A percentile compares a stretch with the other conserved stretches of the same genome.
Evolutionary conservation across 2,113 vertebrate genomes (phyloP).

Genomic region (Brienomyrus longianalis): DNA sequence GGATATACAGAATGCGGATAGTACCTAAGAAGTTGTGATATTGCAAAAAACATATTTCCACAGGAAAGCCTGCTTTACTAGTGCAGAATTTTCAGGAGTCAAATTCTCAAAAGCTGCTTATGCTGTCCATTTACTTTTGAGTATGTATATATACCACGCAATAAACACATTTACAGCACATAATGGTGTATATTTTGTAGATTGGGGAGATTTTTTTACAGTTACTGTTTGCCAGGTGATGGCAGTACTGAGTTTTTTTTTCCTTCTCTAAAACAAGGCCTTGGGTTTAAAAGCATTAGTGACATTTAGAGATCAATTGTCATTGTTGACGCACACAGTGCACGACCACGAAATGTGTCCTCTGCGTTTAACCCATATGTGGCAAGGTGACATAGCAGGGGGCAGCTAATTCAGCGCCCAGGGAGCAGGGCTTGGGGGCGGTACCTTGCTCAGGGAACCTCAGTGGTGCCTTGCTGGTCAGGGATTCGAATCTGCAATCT

Average conservation of each 20-base stretch:
- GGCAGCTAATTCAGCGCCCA: no score
- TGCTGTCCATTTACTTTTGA: background rate
- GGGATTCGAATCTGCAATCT: no score
- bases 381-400: no score
- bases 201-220: background rate
- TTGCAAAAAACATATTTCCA: background rate
- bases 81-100: background rate
- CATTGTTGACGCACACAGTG: no score
- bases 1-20: background rate
- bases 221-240: background rate
- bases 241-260: slow-evolving; percentile 10
- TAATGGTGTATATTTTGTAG: background rate
- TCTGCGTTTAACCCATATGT: no score
- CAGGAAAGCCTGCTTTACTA: background rate
- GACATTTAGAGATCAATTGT: no score
- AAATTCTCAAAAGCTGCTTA: background rate
- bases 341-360: no score
- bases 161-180: background rate
- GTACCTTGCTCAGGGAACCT: no score
- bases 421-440: no score
- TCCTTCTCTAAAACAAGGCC: background rate
- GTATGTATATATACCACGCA: background rate
- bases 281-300: background rate
- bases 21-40: background rate
- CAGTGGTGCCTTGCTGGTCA: no score